A percentile compares a stretch with the other conserved stretches of the same genome.
Evolutionary conservation across 2,797 vertebrate species (phyloP).

Genomic region (Trachops cirrhosus): DNA sequence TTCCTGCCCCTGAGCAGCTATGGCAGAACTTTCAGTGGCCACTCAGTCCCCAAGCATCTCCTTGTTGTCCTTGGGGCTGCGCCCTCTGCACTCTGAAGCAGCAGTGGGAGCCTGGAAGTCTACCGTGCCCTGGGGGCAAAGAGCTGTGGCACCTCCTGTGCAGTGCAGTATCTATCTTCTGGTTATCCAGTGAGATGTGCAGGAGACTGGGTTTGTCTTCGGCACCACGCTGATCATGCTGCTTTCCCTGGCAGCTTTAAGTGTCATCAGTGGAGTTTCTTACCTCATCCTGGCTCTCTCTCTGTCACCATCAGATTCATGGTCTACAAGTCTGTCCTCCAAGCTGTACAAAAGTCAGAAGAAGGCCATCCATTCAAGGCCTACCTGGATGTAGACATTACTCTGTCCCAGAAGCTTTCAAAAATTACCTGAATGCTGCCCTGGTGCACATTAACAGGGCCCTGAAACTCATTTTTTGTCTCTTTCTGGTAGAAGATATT

Average conservation of each 20-base stretch:
- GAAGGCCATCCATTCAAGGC: conserved; percentile 93
- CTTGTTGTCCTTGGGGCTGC: too few relatives aligned
- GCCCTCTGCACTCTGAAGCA: too few relatives aligned
- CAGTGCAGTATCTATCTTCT: conserved; percentile 90
- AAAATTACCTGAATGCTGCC: conserved; percentile 88
- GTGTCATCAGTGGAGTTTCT: conserved; percentile 92
- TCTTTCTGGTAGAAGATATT: conserved; percentile 94
- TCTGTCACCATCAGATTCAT: conserved; percentile 95
- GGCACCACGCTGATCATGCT: conserved; percentile 89
- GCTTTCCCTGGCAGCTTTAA: conserved; percentile 93
- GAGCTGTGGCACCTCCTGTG: too few relatives aligned
- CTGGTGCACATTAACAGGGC: conserved; percentile 89
- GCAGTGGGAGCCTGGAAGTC: too few relatives aligned
- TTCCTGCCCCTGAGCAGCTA: too few relatives aligned
- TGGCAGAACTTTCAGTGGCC: too few relatives aligned
- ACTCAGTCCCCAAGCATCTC: too few relatives aligned
- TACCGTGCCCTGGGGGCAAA: too few relatives aligned
- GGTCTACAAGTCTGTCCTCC: conserved; percentile 93
- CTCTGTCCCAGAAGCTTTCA: conserved; percentile 91
- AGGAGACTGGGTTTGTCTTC: conserved; percentile 92
- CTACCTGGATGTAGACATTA: conserved; percentile 92
- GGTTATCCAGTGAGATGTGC: conserved; percentile 87
- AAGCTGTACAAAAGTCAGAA: conserved; percentile 92
- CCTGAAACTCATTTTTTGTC: conserved; percentile 88
- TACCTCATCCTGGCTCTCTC: conserved; percentile 93